phyloP scores from a whole-genome alignment of 2,888 invertebrate genomes.

The Panopea generosa region DNA sequence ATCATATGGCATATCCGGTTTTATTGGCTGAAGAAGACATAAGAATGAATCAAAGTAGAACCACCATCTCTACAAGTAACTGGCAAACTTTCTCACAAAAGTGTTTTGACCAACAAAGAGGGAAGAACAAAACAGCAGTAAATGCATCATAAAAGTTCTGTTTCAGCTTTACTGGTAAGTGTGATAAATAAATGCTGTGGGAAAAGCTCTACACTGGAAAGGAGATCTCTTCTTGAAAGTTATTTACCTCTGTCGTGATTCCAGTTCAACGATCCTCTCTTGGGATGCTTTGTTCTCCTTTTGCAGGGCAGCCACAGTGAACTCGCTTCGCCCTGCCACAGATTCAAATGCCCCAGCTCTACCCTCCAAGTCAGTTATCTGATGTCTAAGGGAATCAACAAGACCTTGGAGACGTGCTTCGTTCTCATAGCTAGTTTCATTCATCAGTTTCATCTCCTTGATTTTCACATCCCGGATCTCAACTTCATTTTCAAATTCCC shows the following conservation, averaged over 20 bases:
- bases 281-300: conserved; percentile 79
- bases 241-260: conserved; percentile 80
- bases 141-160: too few relatives aligned
- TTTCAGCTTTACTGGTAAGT: too few relatives aligned
- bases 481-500: conserved; percentile 78
- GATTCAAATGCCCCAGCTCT: conserved; percentile 78
- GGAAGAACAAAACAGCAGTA: too few relatives aligned
- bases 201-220: too few relatives aligned
- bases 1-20: too few relatives aligned
- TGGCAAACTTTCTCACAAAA: too few relatives aligned
- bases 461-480: conserved; percentile 82
- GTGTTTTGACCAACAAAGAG: too few relatives aligned
- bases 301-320: conserved; percentile 81
- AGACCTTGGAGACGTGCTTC: conserved; percentile 76
- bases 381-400: conserved; percentile 76
- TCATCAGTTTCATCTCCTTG: conserved; percentile 76
- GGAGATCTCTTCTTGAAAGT: too few relatives aligned
- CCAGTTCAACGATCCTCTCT: conserved; percentile 83
- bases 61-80: too few relatives aligned
- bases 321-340: conserved; percentile 81
- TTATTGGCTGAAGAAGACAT: too few relatives aligned
- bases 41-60: too few relatives aligned
- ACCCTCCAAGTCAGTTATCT: conserved; percentile 80
- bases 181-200: too few relatives aligned
- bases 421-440: conserved; percentile 80